Percentiles rank a stretch among this genome's conserved stretches.
Conservation (phyloP, 2,888 invertebrate species). For the Cataglyphis cursor region DNA sequence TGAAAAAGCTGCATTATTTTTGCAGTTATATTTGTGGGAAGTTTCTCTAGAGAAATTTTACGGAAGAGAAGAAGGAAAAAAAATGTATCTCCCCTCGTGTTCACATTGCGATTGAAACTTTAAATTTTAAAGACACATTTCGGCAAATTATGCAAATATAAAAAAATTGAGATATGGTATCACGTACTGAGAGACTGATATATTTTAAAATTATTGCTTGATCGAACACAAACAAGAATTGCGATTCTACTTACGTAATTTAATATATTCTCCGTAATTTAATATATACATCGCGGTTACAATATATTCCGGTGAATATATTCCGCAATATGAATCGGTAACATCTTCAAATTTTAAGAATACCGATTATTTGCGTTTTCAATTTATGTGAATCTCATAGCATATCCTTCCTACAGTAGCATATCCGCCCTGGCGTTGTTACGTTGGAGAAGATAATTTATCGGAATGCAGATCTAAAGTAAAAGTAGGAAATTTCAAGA, state of each 20-base stretch:
- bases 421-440: constrained; percentile 3
- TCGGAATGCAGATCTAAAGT: constrained; percentile 22
- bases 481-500: constrained; percentile 47
- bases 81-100: no score
- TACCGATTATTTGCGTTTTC: constrained; percentile 19
- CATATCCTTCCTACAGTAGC: neutral
- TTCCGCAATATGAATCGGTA: constrained; percentile 14
- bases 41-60: constrained; percentile 21
- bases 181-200: neutral
- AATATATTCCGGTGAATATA: neutral
- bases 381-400: constrained; percentile 21
- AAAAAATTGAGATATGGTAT: neutral
- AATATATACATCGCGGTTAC: neutral
- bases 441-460: constrained; percentile 33
- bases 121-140: neutral
- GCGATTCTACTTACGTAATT: neutral
- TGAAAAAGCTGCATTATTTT: constrained; percentile 10
- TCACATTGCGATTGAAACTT: constrained; percentile 18
- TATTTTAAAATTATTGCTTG: neutral
- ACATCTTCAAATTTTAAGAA: constrained; percentile 9
- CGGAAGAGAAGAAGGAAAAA: constrained; percentile 4
- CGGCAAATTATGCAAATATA: neutral
- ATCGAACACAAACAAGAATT: neutral
- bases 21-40: constrained; percentile 2
- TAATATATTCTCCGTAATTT: constrained; percentile 5